These are phyloP conservation scores for Amblyraja radiata DNA, from an alignment of 2,797 vertebrate genomes.

Conservation along the genomic window DNA sequence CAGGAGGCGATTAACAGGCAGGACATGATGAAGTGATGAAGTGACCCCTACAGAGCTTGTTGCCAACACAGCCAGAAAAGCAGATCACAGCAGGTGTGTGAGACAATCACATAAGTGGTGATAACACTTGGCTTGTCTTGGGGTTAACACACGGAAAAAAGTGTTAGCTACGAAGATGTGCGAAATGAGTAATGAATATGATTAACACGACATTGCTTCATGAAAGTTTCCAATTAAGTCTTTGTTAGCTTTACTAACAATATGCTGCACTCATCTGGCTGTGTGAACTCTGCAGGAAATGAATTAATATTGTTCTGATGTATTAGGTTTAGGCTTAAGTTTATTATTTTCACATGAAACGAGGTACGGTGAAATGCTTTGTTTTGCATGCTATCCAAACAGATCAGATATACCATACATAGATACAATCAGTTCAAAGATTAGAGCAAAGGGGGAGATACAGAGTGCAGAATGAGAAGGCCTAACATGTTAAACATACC, in stretches of 20 bases:
- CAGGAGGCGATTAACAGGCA: neutral
- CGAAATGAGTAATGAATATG: constrained; percentile 27
- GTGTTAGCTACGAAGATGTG: neutral
- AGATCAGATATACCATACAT: too few relatives aligned
- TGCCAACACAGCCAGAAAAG: neutral
- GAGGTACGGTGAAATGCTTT: too few relatives aligned
- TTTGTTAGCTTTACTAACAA: neutral
- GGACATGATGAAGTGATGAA: neutral
- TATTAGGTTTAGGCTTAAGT: neutral
- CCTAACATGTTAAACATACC: neutral
- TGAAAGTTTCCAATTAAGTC: neutral
- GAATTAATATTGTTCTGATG: neutral
- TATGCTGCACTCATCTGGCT: neutral
- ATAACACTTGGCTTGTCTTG: neutral
- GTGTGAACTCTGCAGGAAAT: constrained; percentile 1
- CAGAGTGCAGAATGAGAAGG: too few relatives aligned
- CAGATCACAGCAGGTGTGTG: constrained; percentile 6
- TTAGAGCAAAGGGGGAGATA: too few relatives aligned
- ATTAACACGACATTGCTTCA: constrained; percentile 7
- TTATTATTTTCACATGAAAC: too few relatives aligned
- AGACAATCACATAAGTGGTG: neutral
- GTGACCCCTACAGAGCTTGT: neutral
- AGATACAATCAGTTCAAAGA: too few relatives aligned
- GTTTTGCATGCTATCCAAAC: too few relatives aligned
- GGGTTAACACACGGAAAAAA: neutral